Percentiles rank a stretch among this genome's conserved stretches.
Evolutionary conservation across 2,113 vertebrate genomes (phyloP).

Genomic region (Bufo bufo): DNA sequence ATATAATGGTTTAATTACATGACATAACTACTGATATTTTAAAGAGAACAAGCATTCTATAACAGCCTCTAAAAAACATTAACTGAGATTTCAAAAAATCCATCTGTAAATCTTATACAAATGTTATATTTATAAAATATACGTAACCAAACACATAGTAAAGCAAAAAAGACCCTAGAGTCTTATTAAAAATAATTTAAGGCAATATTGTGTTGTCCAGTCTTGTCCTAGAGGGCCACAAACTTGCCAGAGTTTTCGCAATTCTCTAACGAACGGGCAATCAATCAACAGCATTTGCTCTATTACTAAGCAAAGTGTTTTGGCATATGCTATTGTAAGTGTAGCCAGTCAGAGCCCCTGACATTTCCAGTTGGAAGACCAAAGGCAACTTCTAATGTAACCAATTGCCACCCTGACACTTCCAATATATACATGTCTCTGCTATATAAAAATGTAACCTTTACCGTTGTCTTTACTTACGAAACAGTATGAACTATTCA

Average conservation of each 20-base stretch:
- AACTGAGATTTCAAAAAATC: neutral
- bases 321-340: neutral
- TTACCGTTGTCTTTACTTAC: too few species aligned
- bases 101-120: neutral
- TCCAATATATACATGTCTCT: neutral
- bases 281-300: neutral
- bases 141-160: neutral
- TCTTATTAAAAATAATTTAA: neutral
- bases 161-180: neutral
- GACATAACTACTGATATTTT: neutral
- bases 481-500: neutral
- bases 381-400: neutral
- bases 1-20: neutral
- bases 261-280: neutral
- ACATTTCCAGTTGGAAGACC: neutral
- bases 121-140: neutral
- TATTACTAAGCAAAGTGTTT: conserved; percentile 14
- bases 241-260: neutral
- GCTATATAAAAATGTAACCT: neutral
- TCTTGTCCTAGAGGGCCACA: neutral
- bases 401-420: neutral
- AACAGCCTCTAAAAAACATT: neutral
- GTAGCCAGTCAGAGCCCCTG: neutral
- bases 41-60: neutral
- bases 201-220: neutral